Evolutionary conservation across 2,888 invertebrate species (phyloP), one percentile per base, ranked within the genome.

Genomic region (Aelia acuminata): DNA sequence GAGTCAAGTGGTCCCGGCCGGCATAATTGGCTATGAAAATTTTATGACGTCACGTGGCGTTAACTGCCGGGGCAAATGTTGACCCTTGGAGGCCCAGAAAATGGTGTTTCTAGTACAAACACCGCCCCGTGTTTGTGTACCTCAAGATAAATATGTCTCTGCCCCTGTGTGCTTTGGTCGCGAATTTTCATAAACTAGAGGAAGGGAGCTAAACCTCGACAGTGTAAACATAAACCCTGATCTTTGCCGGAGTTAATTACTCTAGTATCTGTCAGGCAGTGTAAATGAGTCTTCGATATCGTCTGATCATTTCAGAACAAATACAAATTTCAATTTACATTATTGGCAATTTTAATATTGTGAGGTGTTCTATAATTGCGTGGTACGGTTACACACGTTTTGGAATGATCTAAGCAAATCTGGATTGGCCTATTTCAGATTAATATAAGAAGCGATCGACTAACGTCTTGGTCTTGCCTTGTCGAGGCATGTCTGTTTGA

Each of bases 11-110:
- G 80, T 80, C 43, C 50, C 8, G 18, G 49, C 39, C 31, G 49
- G 85, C 57, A 85, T 85, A 85, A 85, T 85, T 85, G 85, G 39
- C 57, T 85, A 85, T 85, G 85, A 85, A 85, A 85, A 85, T 85
- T 85, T 85, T 85, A 85, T 85, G 85, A 85, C 85, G 85, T 85
- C 53, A 85, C 85, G 50, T 85, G 85, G 85, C 57, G 85, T 35
- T 85, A 85, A 85, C 53, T 53, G 85, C 53, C 53, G 49, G n/a
- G 57, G 57, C 39, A 85, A 85, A 85, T 85, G 85, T 85, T 85
- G 85, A 85, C 85, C 26, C 85, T 53, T 35, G 1, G 49, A 43
- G 5, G 49, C 49, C 84, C 80, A 80, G 80, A 80, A 80, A 80
- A 80, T 80, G 80, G 80, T 80, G 80, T 80, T 80, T 22, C 80